phyloP scores from a whole-genome alignment of 1,140 invertebrate genomes.

The Drosophila biarmipes region DNA sequence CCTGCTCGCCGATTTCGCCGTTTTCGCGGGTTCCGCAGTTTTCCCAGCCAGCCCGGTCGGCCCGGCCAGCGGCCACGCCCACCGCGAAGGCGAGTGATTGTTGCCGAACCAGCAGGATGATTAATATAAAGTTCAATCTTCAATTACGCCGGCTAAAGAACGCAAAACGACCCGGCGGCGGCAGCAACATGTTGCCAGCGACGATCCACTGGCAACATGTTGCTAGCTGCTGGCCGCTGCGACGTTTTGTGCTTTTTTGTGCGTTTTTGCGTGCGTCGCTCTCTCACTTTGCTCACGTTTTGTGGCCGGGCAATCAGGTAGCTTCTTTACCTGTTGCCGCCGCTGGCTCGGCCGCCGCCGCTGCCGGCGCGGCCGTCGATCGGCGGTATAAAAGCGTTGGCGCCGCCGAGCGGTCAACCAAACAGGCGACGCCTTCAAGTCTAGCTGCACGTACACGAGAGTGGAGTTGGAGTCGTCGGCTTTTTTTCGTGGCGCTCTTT shows the following conservation, averaged over 20 bases:
- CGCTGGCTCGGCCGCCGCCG: conserved; percentile 3
- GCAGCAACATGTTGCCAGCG: not conserved
- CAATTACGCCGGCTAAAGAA: conserved; percentile 39
- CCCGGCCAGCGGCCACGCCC: conserved; percentile 59
- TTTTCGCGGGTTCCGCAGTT: conserved; percentile 20
- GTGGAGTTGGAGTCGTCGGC: conserved; percentile 83
- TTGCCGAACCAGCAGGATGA: conserved; percentile 67
- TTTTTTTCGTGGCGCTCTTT: conserved; percentile 61
- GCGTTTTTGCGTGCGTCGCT: conserved; percentile 7
- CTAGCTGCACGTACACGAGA: conserved; percentile 84
- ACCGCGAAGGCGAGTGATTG: conserved; percentile 63
- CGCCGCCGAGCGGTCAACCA: conserved; percentile 67
- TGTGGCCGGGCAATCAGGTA: conserved; percentile 5
- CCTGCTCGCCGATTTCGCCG: conserved; percentile 26
- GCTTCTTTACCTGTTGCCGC: conserved; percentile 29
- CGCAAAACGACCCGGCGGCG: conserved; percentile 4
- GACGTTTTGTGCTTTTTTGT: not conserved
- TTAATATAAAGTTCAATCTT: conserved; percentile 77
- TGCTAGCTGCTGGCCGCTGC: conserved; percentile 32
- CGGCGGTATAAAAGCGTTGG: conserved; percentile 75
- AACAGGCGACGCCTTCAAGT: conserved; percentile 85
- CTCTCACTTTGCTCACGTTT: conserved; percentile 32
- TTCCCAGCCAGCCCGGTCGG: conserved; percentile 25
- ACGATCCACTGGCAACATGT: conserved; percentile 10
- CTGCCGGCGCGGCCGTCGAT: conserved; percentile 5